These are phyloP conservation scores for Drosophila tripunctata DNA, from an alignment of 2,888 invertebrate species.

Conservation along the genomic window DNA sequence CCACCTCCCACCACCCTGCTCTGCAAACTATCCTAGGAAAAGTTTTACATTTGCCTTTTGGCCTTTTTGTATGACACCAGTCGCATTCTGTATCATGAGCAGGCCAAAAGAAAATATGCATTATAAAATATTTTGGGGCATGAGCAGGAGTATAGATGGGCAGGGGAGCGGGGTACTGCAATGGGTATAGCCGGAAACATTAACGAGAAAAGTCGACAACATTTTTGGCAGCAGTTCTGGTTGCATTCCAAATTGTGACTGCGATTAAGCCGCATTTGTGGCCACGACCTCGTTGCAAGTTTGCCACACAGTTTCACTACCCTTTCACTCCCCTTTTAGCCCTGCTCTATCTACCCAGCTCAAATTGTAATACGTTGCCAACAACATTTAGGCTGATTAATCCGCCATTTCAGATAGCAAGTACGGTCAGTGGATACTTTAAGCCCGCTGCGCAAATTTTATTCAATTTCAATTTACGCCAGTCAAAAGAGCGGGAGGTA, in stretches of 20 bases:
- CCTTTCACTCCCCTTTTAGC: too few relatives aligned
- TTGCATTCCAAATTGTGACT: slow-evolving; percentile 26
- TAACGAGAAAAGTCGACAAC: slow-evolving; percentile 62
- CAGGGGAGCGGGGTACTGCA: background rate
- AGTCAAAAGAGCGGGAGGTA: background rate
- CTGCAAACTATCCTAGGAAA: background rate
- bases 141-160: background rate
- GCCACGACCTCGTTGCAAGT: slow-evolving; percentile 13
- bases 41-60: slow-evolving; percentile 35
- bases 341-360: too few relatives aligned
- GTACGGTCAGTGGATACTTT: slow-evolving; percentile 11
- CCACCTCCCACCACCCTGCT: background rate
- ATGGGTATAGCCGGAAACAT: slow-evolving; percentile 43
- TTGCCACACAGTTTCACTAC: background rate
- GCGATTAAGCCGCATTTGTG: slow-evolving; percentile 29
- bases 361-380: slow-evolving; percentile 13
- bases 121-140: slow-evolving; percentile 37
- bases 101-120: slow-evolving; percentile 24
- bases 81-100: slow-evolving; percentile 12
- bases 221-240: slow-evolving; percentile 48
- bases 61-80: slow-evolving; percentile 42
- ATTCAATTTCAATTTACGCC: slow-evolving; percentile 28
- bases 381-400: slow-evolving; percentile 55
- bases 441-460: slow-evolving; percentile 17
- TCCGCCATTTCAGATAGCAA: slow-evolving; percentile 24